Conservation (phyloP, 1,140 invertebrate species). For the Thaumetopoea pityocampa region DNA sequence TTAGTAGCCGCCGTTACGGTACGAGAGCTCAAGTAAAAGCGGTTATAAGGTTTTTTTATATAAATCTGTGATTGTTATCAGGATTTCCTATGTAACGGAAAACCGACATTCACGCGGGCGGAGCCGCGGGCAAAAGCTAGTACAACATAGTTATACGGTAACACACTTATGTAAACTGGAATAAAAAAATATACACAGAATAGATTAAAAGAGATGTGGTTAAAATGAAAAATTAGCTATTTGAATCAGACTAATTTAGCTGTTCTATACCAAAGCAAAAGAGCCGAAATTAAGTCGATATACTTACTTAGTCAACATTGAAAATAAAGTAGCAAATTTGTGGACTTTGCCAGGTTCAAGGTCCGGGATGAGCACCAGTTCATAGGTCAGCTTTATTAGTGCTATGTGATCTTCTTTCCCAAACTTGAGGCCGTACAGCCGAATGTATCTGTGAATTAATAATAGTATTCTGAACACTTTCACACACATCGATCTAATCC, state of each 20-base stretch:
- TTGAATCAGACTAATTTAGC: neutral
- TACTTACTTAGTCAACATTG: constrained; percentile 69
- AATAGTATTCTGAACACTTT: constrained; percentile 2
- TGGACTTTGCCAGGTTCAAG: constrained; percentile 85
- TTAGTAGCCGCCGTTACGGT: too few relatives aligned
- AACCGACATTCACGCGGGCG: too few relatives aligned
- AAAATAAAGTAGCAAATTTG: constrained; percentile 79
- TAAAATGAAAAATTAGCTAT: neutral
- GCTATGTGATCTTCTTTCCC: constrained; percentile 92
- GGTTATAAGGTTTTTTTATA: too few relatives aligned
- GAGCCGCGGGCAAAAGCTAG: too few relatives aligned
- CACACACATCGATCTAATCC: neutral
- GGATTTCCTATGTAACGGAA: too few relatives aligned
- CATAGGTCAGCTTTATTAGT: constrained; percentile 90
- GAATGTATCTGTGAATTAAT: constrained; percentile 82
- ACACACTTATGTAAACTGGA: too few relatives aligned
- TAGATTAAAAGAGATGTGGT: too few relatives aligned
- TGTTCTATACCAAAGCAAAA: neutral
- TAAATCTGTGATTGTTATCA: too few relatives aligned
- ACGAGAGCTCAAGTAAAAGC: too few relatives aligned
- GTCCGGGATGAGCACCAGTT: constrained; percentile 85
- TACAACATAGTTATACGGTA: too few relatives aligned
- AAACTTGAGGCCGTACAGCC: constrained; percentile 91
- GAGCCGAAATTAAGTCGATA: neutral
- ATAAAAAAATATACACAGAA: too few relatives aligned